Percentiles rank a stretch among this genome's conserved stretches.
Evolutionary conservation across 2,888 invertebrate species (phyloP).

Genomic region (Aporophyla lueneburgensis): DNA sequence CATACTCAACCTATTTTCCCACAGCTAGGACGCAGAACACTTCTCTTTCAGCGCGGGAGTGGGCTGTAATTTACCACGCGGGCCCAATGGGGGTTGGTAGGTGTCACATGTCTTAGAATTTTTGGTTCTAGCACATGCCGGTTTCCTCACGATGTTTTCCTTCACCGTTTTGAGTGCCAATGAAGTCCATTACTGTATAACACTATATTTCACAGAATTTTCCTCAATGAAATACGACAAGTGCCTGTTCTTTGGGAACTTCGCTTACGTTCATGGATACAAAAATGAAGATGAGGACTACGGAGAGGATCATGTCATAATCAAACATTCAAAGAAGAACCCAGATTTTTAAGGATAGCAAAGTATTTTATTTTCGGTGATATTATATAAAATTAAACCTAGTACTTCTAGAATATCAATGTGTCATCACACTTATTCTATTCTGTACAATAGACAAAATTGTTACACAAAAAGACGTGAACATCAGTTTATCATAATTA

Average conservation of each 20-base stretch:
- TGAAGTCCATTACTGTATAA: not conserved
- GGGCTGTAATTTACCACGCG: not conserved
- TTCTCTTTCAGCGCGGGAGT: not conserved
- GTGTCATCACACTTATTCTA: not conserved
- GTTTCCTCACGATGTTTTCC: not conserved
- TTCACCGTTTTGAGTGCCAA: not conserved
- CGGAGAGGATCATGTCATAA: conserved; percentile 77
- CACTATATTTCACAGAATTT: conserved; percentile 74
- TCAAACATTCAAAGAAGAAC: conserved; percentile 79
- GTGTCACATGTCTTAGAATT: not conserved
- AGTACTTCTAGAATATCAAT: conserved; percentile 18
- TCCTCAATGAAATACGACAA: conserved; percentile 78
- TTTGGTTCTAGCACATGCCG: not conserved
- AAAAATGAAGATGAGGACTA: conserved; percentile 84
- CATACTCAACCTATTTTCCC: not conserved
- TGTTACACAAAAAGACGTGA: conserved; percentile 2
- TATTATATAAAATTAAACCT: conserved; percentile 45
- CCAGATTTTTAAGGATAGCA: conserved; percentile 75
- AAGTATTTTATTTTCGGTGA: conserved; percentile 37
- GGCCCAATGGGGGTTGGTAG: not conserved
- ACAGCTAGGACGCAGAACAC: not conserved
- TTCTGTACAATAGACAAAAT: not conserved
- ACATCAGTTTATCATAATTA: not conserved
- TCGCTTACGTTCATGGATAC: conserved; percentile 85
- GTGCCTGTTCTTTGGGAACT: conserved; percentile 85